These are phyloP conservation scores for Litocranius walleri DNA, from an alignment of 2,113 vertebrate species.

Conservation along the genomic window DNA sequence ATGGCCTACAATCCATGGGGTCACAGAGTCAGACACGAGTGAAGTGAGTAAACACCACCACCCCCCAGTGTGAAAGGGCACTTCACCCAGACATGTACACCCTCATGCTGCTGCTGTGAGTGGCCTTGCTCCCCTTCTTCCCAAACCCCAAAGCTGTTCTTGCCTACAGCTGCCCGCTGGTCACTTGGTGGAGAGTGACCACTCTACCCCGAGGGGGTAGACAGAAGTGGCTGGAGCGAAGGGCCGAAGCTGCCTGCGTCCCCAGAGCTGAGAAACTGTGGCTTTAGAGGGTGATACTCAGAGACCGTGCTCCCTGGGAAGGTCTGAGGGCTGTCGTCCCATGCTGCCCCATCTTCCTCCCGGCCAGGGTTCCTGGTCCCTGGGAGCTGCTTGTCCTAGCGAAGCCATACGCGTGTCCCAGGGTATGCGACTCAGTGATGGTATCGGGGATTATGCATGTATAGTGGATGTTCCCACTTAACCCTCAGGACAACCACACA, in stretches of 20 bases:
- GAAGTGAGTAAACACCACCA: neutral
- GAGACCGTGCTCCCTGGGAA: neutral
- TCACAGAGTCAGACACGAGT: neutral
- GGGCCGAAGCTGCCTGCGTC: neutral
- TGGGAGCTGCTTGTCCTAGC: neutral
- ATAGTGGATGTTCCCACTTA: neutral
- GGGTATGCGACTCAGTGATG: rapidly evolving
- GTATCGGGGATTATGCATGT: rapidly evolving
- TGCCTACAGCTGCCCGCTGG: neutral
- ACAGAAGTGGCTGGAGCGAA: neutral
- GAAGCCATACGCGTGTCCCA: rapidly evolving
- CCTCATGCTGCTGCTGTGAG: neutral
- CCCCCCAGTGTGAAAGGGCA: neutral
- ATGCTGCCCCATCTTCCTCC: neutral
- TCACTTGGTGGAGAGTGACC: neutral
- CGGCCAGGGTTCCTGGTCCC: too few species aligned
- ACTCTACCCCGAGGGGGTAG: neutral
- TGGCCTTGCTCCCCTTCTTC: neutral
- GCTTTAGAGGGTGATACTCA: neutral
- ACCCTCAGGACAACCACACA: neutral
- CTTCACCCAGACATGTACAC: neutral
- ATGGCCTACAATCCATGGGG: neutral
- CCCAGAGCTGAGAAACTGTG: neutral
- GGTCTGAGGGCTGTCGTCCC: too few species aligned
- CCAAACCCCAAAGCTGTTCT: too few species aligned